Base-by-base conservation (phyloP, 2,797 vertebrate genomes). In the Hapalemur alaotrensis region DNA sequence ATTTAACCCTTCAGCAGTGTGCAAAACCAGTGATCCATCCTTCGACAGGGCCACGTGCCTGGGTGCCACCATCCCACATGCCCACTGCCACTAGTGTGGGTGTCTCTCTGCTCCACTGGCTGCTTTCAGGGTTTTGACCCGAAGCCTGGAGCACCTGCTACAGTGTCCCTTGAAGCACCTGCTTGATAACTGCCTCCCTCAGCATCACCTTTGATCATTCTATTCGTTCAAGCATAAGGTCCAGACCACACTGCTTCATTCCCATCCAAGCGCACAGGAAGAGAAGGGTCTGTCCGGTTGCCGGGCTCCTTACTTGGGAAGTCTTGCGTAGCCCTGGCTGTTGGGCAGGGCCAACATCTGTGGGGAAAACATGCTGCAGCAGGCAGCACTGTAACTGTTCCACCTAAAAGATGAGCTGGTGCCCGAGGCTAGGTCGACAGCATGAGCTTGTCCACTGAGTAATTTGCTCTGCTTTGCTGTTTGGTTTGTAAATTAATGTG, bases 21-120 rank as follows among this genome's bases (percentile, higher is more conserved):
- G 63, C 59, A 93, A 87, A 96, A 85, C 0, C 76, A 65, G 89
- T n/a, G 46, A 94, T 8, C 46, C 32, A 90, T 95, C 91, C 59
- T 95, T 97, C 22, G 50, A 94, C 91, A 2, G 46, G 81, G 95
- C 96, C 89, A 92, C 38, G 72, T 93, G 25, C n/a, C 61, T 61
- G 82, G 95, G 91, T 92, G 95, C 92, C 72, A 81, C 93, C 78
- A 70, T 50, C 67, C 94, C 97, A 78, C 88, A 81, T 7, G 90
- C 96, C 63, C 18, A 6, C 20, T 6, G 18, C 41, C 48, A 13
- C 69, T n/a, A 2, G 28, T 1, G 0, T 0, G 75, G 61, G 22
- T 4, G 4, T 2, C 10, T 30, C 30, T 67, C 13, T n/a, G 35
- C 25, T 41, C 0, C 0, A 23, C 12, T n/a, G 32, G 43, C 41